A percentile compares a stretch with the other conserved stretches of the same genome.
Conservation (phyloP, 2,888 invertebrate genomes). For the Allolobophora icterica region DNA sequence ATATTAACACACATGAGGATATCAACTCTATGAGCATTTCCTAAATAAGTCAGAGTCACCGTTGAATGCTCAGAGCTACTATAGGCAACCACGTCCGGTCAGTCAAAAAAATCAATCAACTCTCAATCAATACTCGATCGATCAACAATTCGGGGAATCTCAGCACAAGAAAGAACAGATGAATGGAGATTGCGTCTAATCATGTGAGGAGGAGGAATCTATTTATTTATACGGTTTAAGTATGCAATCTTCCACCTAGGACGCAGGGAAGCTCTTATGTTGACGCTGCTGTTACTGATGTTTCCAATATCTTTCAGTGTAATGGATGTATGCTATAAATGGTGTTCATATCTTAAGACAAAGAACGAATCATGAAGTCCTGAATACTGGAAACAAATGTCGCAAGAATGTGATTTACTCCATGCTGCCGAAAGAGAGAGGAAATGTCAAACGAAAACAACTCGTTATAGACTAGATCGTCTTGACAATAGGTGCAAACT, state of each 20-base stretch:
- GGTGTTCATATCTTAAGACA: no score
- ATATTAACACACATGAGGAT: neutral
- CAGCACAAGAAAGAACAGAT: neutral
- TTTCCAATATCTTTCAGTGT: neutral
- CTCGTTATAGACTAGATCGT: no score
- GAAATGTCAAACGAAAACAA: no score
- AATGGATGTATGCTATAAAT: no score
- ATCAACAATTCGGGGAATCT: neutral
- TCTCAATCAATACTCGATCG: neutral
- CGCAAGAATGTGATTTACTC: no score
- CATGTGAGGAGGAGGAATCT: no score
- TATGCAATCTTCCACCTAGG: neutral
- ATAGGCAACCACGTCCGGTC: no score
- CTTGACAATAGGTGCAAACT: no score
- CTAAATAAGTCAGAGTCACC: neutral
- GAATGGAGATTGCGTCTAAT: neutral
- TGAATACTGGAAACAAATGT: no score
- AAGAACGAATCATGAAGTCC: no score
- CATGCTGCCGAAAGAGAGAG: no score
- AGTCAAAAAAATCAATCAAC: neutral
- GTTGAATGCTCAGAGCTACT: neutral
- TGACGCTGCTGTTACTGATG: neutral
- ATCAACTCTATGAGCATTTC: conserved; percentile 11
- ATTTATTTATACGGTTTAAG: neutral
- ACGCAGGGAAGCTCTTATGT: neutral